A percentile compares a stretch with the other conserved stretches of the same genome.
phyloP scores from a whole-genome alignment of 2,797 vertebrate species.

The Xerus rutilus region DNA sequence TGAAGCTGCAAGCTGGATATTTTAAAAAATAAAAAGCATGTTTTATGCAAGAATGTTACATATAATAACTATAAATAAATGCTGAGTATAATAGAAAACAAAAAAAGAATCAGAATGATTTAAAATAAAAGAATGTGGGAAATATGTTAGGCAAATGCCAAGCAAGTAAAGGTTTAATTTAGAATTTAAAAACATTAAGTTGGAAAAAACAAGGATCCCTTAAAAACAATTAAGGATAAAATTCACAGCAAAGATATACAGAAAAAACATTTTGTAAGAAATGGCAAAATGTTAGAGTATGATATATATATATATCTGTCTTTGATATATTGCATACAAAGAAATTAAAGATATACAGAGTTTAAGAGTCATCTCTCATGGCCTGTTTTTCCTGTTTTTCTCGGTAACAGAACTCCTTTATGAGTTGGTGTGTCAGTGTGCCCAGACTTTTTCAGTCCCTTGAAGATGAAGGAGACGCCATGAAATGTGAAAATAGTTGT shows the following conservation, averaged over 20 bases:
- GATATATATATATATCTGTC: neutral
- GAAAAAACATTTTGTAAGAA: neutral
- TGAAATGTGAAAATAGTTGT: neutral
- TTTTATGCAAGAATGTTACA: neutral
- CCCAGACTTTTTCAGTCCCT: neutral
- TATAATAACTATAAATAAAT: neutral
- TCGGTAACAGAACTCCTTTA: neutral
- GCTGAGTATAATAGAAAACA: neutral
- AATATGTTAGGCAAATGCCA: neutral
- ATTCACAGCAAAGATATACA: neutral
- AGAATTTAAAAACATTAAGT: neutral
- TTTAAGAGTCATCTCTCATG: neutral
- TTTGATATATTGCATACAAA: neutral
- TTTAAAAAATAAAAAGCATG: neutral
- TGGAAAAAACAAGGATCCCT: neutral
- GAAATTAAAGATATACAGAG: neutral
- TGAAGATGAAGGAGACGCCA: neutral
- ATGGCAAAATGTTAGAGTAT: neutral
- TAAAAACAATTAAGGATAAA: conserved; percentile 28
- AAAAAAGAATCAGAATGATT: conserved; percentile 11
- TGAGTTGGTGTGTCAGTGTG: neutral
- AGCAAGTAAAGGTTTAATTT: conserved; percentile 3
- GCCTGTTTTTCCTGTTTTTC: neutral
- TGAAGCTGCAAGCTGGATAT: neutral
- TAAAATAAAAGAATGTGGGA: conserved; percentile 14